Evolutionary conservation across 2,888 invertebrate genomes (phyloP).

Genomic region (Laspeyria flexula): DNA sequence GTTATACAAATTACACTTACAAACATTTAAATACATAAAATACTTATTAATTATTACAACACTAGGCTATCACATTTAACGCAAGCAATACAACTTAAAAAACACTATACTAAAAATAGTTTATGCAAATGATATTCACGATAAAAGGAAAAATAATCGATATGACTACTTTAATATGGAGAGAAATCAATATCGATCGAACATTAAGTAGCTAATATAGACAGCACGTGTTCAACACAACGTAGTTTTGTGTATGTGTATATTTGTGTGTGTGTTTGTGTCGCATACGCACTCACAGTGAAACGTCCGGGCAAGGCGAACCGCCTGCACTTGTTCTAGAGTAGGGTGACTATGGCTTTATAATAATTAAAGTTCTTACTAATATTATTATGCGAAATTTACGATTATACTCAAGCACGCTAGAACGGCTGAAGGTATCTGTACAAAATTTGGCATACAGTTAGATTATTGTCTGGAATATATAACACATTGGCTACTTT

Average conservation of each 20-base stretch:
- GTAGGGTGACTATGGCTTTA: slow-evolving; percentile 48
- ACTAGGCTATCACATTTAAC: no score
- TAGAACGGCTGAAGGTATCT: no score
- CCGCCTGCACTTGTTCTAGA: slow-evolving; percentile 64
- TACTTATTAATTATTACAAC: no score
- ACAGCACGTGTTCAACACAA: slow-evolving; percentile 18
- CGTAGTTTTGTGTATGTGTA: slow-evolving; percentile 7
- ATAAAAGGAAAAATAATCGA: slow-evolving; percentile 28
- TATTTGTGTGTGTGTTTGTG: slow-evolving; percentile 33
- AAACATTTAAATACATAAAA: no score
- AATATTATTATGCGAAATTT: no score
- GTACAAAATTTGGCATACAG: no score
- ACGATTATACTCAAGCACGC: no score
- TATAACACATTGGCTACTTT: no score
- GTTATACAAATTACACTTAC: no score
- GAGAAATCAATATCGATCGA: slow-evolving; percentile 44
- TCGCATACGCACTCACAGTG: slow-evolving; percentile 57
- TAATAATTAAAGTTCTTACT: neutral
- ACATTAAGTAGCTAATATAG: slow-evolving; percentile 33
- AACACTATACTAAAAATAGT: neutral
- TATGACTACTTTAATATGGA: slow-evolving; percentile 29
- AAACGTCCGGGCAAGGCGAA: slow-evolving; percentile 76
- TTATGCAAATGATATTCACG: slow-evolving; percentile 11
- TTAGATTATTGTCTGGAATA: no score
- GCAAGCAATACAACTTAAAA: neutral